Evolutionary conservation across 2,113 vertebrate species (phyloP), one percentile per base, ranked within the genome.

Genomic region (Myrmecobius fasciatus): DNA sequence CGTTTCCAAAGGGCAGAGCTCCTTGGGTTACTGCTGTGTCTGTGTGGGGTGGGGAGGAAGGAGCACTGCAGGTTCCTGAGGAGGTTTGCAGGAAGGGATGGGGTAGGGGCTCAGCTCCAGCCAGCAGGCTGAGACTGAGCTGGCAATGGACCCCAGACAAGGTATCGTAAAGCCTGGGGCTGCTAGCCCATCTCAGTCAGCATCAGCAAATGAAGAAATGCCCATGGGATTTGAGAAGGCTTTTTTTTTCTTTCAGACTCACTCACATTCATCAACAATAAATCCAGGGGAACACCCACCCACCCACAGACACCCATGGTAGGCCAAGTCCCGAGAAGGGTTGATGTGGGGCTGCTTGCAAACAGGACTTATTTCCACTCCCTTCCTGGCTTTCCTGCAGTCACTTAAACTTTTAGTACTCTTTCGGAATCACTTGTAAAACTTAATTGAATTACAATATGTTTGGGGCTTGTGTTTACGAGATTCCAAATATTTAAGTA

Each of bases 391-490:
- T 98, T 96, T 96, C 98, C 97, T 97, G 97, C 52, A 89, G 96
- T 96, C 96, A 98, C 97, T 98, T 98, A 98, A 98, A 98, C 96
- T 98, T 98, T 98, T 97, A 97, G 95, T 97, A 98, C 97, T 98
- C 97, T 98, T 98, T 98, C 97, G 97, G 97, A 96, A 97, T 98
- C 95, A 97, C 97, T 98, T 97, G 97, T 98, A 98, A 98, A 98
- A 98, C 97, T 98, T 98, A 52, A 0, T 92, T 83, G 97, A 97
- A 98, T 97, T 98, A 96, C 97, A 97, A 53, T 97, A 98, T 97
- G 96, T 97, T 98, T 98, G 97, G 96, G 97, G 95, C 67, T 96
- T 52, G 47, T 98, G 97, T 98, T 96, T 97, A 91, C 97, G 91
- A 96, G 97, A 98, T 92, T 96, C 97, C 97, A 98, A 96, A 97